phyloP scores from a whole-genome alignment of 2,113 vertebrate species.

The Tamias sibiricus region DNA sequence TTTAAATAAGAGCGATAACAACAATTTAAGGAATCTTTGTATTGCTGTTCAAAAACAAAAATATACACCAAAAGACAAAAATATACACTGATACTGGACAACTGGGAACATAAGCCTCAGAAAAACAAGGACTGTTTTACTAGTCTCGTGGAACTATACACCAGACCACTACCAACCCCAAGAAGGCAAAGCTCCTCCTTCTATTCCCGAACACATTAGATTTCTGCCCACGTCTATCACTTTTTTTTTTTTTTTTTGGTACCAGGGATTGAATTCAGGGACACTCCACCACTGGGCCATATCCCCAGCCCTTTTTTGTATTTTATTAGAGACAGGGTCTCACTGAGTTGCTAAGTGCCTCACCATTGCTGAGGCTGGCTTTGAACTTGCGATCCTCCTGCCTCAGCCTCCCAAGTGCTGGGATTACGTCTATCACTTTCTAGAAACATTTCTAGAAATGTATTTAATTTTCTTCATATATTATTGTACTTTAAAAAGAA shows the following conservation, averaged over 20 bases:
- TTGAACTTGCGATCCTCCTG: no score
- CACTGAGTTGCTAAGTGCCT: no score
- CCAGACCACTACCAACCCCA: background rate
- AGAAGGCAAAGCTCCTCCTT: background rate
- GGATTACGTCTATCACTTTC: background rate
- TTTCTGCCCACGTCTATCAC: background rate
- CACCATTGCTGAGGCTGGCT: no score
- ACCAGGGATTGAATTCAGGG: no score
- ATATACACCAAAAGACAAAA: background rate
- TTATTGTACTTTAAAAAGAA: background rate
- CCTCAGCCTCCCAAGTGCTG: no score
- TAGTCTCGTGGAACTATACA: background rate
- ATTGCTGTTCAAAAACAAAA: constrained; percentile 39
- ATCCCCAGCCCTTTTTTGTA: no score
- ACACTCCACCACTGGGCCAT: no score
- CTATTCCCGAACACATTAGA: background rate
- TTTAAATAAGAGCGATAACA: background rate
- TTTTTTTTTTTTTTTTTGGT: no score
- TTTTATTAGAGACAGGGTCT: no score
- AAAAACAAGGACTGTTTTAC: background rate
- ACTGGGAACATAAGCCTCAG: background rate
- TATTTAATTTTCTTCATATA: background rate
- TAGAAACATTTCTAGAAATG: background rate
- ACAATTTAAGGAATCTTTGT: background rate
- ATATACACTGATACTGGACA: background rate